Percentiles rank a stretch among this genome's conserved stretches.
These are phyloP conservation scores for Caenorhabditis inopinata DNA, from an alignment of 1,140 invertebrate genomes.

Conservation along the genomic window DNA sequence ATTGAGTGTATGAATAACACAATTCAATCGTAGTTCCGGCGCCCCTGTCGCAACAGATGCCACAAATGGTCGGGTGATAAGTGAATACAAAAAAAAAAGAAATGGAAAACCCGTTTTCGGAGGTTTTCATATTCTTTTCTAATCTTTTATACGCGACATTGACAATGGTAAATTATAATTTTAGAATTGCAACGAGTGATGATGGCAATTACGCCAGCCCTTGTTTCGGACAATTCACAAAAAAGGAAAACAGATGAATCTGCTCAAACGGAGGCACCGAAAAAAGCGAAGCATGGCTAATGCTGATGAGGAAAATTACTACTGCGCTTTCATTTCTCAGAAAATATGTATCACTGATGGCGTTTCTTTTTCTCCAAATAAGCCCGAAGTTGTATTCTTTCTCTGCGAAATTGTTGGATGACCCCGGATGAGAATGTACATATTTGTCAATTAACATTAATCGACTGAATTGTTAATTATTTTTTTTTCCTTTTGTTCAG, in stretches of 20 bases:
- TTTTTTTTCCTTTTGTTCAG: too few relatives aligned
- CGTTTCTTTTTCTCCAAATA: too few relatives aligned
- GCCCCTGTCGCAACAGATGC: neutral
- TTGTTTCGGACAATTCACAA: neutral
- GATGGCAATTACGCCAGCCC: neutral
- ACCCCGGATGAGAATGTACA: too few relatives aligned
- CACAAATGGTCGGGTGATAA: constrained; percentile 8
- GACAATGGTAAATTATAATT: neutral
- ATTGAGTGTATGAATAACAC: constrained; percentile 10
- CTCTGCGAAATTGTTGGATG: too few relatives aligned
- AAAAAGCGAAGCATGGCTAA: neutral
- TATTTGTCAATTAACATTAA: too few relatives aligned
- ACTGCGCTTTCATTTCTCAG: too few relatives aligned
- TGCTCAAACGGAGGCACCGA: neutral
- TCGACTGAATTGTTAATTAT: too few relatives aligned
- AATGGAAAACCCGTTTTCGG: neutral
- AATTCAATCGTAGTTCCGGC: constrained; percentile 9
- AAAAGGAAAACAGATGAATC: neutral
- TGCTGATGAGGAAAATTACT: too few relatives aligned
- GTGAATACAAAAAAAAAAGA: neutral
- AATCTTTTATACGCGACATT: constrained; percentile 1
- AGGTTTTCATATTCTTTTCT: neutral
- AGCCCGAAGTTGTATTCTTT: too few relatives aligned
- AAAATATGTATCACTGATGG: too few relatives aligned
- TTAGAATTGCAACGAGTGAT: constrained; percentile 16